Evolutionary conservation across 1,140 invertebrate species (phyloP).

Genomic region (Drosophila busckii): DNA sequence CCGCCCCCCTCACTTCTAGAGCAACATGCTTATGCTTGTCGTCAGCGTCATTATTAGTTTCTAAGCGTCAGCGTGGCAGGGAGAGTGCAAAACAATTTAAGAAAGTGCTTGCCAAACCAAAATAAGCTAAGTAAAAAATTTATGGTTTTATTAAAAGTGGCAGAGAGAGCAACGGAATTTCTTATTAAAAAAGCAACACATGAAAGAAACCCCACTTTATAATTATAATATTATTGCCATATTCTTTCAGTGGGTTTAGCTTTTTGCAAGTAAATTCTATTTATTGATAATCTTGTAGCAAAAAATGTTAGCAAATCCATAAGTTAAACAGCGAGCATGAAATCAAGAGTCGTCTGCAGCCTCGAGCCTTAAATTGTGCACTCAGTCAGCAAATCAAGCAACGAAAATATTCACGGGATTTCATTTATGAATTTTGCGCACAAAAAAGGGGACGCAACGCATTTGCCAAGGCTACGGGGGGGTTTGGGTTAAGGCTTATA

Average conservation of each 20-base stretch:
- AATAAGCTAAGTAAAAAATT: background rate
- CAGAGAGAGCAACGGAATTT: background rate
- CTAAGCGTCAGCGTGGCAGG: background rate
- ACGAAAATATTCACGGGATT: conserved; percentile 68
- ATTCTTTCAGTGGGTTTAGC: too few relatives aligned
- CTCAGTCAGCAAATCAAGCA: conserved; percentile 35
- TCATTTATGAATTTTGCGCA: conserved; percentile 61
- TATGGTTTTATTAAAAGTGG: background rate
- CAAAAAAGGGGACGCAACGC: conserved; percentile 19
- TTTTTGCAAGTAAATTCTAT: too few relatives aligned
- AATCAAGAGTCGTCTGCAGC: too few relatives aligned
- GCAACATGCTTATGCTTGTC: conserved; percentile 13
- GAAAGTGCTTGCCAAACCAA: conserved; percentile 52
- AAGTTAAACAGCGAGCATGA: too few relatives aligned
- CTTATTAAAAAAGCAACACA: too few relatives aligned
- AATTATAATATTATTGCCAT: too few relatives aligned
- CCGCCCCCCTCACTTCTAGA: background rate
- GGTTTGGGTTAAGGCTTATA: conserved; percentile 31
- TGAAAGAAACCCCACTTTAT: too few relatives aligned
- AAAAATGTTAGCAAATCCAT: too few relatives aligned
- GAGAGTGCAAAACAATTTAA: conserved; percentile 61
- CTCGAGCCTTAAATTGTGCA: conserved; percentile 30
- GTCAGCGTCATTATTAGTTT: conserved; percentile 52
- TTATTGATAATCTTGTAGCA: too few relatives aligned
- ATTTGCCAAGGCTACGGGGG: conserved; percentile 3